Evolutionary conservation across 2,888 invertebrate species (phyloP), one percentile per base, ranked within the genome.

Genomic region (Spatulosminthurus flaviceps): DNA sequence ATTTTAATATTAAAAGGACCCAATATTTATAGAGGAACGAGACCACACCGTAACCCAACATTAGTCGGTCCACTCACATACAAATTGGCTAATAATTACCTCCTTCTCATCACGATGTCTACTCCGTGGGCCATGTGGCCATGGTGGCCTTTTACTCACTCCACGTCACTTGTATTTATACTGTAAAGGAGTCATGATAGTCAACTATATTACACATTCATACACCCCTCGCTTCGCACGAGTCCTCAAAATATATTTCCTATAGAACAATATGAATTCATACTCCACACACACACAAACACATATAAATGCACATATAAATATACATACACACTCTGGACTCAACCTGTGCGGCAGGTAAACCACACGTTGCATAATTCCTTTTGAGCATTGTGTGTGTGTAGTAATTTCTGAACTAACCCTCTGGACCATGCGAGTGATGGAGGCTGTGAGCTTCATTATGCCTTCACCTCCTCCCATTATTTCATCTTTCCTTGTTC

Each of bases 1-100:
- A 83, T 82, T 83, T 83, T 82, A 81, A 82, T 82, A 82, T 82
- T 80, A 78, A 78, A 70, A 41, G 42, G 64, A 67, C 76, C 78
- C 79, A 80, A 80, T 80, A 80, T 80, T 80, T 80, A 80, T 80
- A 80, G 76, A 74, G 66, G 78, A 51, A 78, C 51, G 70, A 80
- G 80, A 80, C 80, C 80, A 80, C 80, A 80, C 81, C 72, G 79
- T 79, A 81, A 79, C 81, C 79, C 61, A 67, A 69, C 79, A 81
- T 81, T 81, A 81, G 77, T 71, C 72, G 71, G 69, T 66, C 51
- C 51, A 71, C 72, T 78, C 78, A 71, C 78, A 77, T 78, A 80
- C 80, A 80, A 80, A 80, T 80, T 80, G 80, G 73, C 77, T 80
- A 77, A 80, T 80, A 77, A 80, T 78, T 78, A 78, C 72, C 78